Evolutionary conservation across 2,113 vertebrate genomes (phyloP).

Genomic region (Oryzias javanicus): DNA sequence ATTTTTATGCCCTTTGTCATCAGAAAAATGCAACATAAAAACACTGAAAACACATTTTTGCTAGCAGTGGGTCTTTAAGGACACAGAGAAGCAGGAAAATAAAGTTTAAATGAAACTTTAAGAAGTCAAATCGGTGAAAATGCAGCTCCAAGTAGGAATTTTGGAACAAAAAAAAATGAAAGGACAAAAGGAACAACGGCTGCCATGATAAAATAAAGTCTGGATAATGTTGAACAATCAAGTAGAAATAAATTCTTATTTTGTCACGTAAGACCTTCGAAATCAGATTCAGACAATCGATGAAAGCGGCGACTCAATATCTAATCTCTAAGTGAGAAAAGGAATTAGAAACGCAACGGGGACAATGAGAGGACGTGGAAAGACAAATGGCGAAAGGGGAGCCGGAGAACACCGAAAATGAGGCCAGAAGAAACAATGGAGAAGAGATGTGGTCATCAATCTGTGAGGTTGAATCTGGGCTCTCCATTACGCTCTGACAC

Average conservation of each 20-base stretch:
- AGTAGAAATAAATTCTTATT: conserved; percentile 18
- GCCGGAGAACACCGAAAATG: background rate
- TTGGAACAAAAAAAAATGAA: conserved; percentile 6
- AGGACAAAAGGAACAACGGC: conserved; percentile 1
- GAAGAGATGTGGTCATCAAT: conserved; percentile 9
- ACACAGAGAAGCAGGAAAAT: background rate
- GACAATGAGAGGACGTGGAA: conserved; percentile 1
- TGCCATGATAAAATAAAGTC: background rate
- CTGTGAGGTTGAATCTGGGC: background rate
- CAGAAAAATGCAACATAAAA: no score
- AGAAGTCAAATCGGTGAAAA: background rate
- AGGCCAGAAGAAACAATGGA: conserved; percentile 9
- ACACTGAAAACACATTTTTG: no score
- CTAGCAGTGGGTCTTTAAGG: no score
- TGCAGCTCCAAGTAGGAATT: background rate
- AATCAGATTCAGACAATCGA: background rate
- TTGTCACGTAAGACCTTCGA: conserved; percentile 7
- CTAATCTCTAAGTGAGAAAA: conserved; percentile 9
- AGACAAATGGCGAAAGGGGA: conserved; percentile 4
- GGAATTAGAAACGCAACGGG: conserved; percentile 13
- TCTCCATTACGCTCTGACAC: conserved; percentile 15
- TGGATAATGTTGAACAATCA: background rate
- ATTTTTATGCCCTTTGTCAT: no score
- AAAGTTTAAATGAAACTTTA: background rate
- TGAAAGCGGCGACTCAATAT: conserved; percentile 3